Evolutionary conservation across 2,113 vertebrate species (phyloP).

Genomic region (Zosterops borbonicus): DNA sequence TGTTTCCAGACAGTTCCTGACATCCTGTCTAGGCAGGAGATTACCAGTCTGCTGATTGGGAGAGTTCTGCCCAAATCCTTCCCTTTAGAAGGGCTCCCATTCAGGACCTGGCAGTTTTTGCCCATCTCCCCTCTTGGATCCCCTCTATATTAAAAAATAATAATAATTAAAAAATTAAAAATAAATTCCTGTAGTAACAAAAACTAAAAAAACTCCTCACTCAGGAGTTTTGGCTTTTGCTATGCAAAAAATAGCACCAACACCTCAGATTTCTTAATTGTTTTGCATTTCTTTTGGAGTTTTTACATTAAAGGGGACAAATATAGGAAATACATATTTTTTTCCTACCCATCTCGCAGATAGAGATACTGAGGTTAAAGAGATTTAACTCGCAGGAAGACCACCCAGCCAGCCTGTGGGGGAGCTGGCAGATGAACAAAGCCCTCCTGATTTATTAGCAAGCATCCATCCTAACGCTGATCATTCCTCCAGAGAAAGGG

Average conservation of each 20-base stretch:
- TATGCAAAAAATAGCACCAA: not conserved
- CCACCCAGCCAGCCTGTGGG: conserved; percentile 40
- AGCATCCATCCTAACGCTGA: conserved; percentile 14
- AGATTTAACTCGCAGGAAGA: not conserved
- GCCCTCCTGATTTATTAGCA: conserved; percentile 35
- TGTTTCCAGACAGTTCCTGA: not conserved
- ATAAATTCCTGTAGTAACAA: not conserved
- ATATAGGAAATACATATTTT: not conserved
- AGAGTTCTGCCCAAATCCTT: not conserved
- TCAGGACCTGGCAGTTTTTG: not conserved
- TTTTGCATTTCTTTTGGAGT: not conserved
- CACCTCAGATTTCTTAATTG: not conserved
- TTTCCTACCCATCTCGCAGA: not conserved
- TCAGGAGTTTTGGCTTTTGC: not conserved
- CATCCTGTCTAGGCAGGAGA: not conserved
- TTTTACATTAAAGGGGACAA: not conserved
- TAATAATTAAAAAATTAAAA: not conserved
- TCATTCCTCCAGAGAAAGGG: not conserved
- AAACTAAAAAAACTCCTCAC: not conserved
- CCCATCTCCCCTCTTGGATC: not conserved
- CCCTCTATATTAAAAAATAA: not conserved
- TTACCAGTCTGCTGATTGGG: not conserved
- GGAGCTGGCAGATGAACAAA: conserved; percentile 55
- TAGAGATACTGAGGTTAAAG: not conserved
- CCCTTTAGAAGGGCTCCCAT: not conserved